phyloP scores from a whole-genome alignment of 92 coral and sea anemone genomes.

The Muricea muricata region DNA sequence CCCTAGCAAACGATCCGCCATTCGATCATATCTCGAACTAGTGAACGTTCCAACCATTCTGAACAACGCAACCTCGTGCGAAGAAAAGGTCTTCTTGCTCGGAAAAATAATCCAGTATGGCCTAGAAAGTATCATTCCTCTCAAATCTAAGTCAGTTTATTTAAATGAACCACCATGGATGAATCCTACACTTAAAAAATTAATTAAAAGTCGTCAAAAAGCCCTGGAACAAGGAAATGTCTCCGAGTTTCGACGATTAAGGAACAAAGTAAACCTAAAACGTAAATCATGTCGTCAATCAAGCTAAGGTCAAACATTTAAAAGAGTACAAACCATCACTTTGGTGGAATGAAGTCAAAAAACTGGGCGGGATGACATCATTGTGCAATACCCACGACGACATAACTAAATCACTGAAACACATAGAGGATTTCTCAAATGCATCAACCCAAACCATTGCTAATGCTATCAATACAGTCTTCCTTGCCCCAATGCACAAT shows the following conservation, averaged over 20 bases:
- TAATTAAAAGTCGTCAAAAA: background rate
- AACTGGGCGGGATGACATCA: background rate
- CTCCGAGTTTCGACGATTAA: background rate
- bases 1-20: conserved; percentile 38
- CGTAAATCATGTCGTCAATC: background rate
- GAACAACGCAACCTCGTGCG: no score
- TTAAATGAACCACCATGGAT: background rate
- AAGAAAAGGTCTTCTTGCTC: no score
- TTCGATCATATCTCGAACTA: conserved; percentile 35
- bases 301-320: background rate
- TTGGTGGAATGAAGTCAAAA: background rate
- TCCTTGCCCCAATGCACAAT: no score
- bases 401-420: no score
- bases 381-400: no score
- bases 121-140: no score
- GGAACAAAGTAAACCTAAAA: background rate
- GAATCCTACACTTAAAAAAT: background rate
- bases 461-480: no score
- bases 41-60: conserved; percentile 17
- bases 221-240: background rate
- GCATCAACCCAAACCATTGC: no score
- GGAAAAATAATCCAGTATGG: no score
- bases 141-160: background rate
- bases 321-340: background rate
- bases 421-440: no score